Evolutionary conservation across 1,140 invertebrate genomes (phyloP), one percentile per base, ranked within the genome.

Genomic region (Protaetia brevitarsis): DNA sequence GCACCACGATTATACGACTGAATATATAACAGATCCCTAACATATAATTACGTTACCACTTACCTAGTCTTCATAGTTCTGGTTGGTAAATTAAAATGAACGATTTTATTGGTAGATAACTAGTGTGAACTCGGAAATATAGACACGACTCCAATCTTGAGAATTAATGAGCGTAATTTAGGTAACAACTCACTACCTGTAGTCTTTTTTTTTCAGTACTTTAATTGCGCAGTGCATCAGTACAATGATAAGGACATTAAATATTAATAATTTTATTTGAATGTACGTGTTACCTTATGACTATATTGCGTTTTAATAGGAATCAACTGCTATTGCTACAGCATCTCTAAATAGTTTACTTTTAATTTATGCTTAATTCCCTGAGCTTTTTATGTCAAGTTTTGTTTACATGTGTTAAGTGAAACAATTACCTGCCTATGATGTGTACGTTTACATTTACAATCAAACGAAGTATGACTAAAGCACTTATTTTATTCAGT

Each of bases 141-240:
- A 16, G 37, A 16, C n/a, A 41, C 19, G 37, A 16, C 13, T n/a
- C 19, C 41, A 51, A 51, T 16, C 11, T 51, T 51, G 5, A 23
- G 19, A 51, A 51, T 51, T 51, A 51, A 51, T 51, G 41, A 21
- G 41, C 26, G 41, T 23, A 51, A 51, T 51, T 51, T 51, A 51
- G 6, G 41, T 23, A 23, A 51, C 41, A 7, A 19, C 41, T 51
- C 41, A 21, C 26, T 51, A 51, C 41, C 1, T 11, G 31, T 34
- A n/a, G 13, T 41, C 13, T 41, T 16, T 6, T 41, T 16, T 41
- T 16, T 41, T 16, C 7, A 41, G 19, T 41, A 41, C 19, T 34
- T 34, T n/a, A 34, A 34, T 34, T 34, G 13, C n/a, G n/a, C 1
- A 34, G 4, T 34, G 31, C 13, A 1, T 8, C 31, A 34, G 8